Evolutionary conservation across 2,888 invertebrate genomes (phyloP), one percentile per base, ranked within the genome.

Genomic region (Tigriopus californicus): DNA sequence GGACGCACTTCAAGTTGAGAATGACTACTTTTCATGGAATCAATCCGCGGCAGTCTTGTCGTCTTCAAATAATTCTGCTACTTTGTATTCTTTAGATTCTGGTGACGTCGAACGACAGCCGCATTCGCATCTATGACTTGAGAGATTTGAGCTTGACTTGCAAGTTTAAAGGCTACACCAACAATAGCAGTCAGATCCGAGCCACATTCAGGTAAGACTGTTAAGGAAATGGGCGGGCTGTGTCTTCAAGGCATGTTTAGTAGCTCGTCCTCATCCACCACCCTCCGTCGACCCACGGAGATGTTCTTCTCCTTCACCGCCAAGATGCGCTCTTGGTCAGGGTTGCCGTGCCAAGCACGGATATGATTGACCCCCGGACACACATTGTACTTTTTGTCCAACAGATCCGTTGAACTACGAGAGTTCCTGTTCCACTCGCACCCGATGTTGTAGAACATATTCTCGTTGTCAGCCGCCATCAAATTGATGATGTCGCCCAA

Each of bases 61-160:
- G 41, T 18, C 54, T 20, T 58, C 3, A 54, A 18, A 33, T 11
- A 42, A 25, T 20, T 52, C 24, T 60, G 24, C 55, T 61, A n/a
- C 20, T 51, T 49, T 22, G 59, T 53, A 46, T 22, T 11, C 4
- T 61, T 49, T 67, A 75, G 72, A 89, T 95, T 62, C 74, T 97
- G 10, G 90, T 97, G 3, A 97, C 97, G 0, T 95, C 95, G 0
- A 98, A 98, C 71, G 98, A 98, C 69, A 97, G 95, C 66, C 78
- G 98, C 11, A 89, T 98, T 61, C 77, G 98, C 18, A 76, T 98
- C 22, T 98, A 98, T 73, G 97, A 98, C 72, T 75, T 98, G 41
- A 74, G 94, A 58, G 97, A 98, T 70, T 74, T 95, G 61, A 94
- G 89, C 67, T 75, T 97, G 18, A 89, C 91, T 0, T 95, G 95